Evolutionary conservation across 1,140 invertebrate genomes (phyloP), one percentile per base, ranked within the genome.

Genomic region (Battus philenor): DNA sequence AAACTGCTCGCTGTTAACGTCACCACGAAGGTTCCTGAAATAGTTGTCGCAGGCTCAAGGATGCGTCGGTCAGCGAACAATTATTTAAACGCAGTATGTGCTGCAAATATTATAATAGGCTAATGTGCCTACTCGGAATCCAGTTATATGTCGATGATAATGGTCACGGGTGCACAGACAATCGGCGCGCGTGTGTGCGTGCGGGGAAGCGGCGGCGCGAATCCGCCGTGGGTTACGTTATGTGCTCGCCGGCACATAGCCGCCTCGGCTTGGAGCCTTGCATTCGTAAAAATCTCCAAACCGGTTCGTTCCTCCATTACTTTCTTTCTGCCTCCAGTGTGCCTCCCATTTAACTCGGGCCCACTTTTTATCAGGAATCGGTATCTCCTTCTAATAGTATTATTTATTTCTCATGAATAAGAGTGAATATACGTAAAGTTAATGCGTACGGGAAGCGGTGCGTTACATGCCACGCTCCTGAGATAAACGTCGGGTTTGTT

Each of bases 371-470:
- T 85, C 81, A 72, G 75, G 56, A 81, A 85, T 85, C 78, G 71
- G 78, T 82, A 85, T 85, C 81, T 85, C 74, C 67, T 63, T 77
- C 76, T 85, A 82, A 79, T 85, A 82, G 77, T 82, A 85, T 85
- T 82, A 85, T 85, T 85, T 85, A 85, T 85, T 80, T 76, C 71
- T 81, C 79, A 83, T 85, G 79, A 85, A 85, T 83, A 85, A 85
- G 66, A 64, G 59, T 63, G 68, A 77, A 77, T 78, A 76, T 78
- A 79, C 70, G 70, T 77, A 69, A 81, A 78, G 74, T 74, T 71
- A 77, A 80, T 73, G 78, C 67, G 54, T 56, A 70, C 71, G 66
- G 62, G 70, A 67, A 73, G 67, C 72, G 70, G 74, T 72, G 69
- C 59, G 65, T 78, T 73, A 74, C 69, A 68, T 66, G 72, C 61